Base-by-base conservation (phyloP, 2,113 vertebrate genomes). In the Seriola rivoliana region DNA sequence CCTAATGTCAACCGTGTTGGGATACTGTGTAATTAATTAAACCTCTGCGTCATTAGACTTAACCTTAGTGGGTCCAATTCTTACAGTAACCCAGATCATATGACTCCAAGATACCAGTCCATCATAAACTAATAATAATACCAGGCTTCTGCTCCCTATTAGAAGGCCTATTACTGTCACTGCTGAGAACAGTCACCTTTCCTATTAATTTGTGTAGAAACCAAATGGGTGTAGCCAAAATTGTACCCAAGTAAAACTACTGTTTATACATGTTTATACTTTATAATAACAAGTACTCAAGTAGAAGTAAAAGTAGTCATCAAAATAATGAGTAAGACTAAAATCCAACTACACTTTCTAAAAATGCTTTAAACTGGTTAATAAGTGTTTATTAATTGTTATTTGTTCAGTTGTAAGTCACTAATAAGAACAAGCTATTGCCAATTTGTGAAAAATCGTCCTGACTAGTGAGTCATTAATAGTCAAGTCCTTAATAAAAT, bases 11-110 rank as follows among this genome's bases (percentile, higher is more conserved):
- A 11, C 71, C 19, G 3, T 80, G 64, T 67, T 52, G 77, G 44
- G 21, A 71, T 68, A 69, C 60, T 63, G 32, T 50, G 75, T 59
- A 66, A 86, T 71, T 68, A 74, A 89, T 38, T 78, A 74, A 83
- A 84, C 58, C 54, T 57, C 64, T 52, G 11, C 50, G 25, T 83
- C 67, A 82, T 79, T 75, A 64, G 59, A 71, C 65, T 67, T 77
- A 75, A 88, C 58, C 68, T 84, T 54, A n/a, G 34, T 42, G 46
- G 75, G 34, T 13, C 42, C 25, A 66, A 13, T n/a, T 25, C n/a
- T 42, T 62, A 32, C 52, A 76, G 50, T 44, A 73, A 59, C 70
- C 55, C 55, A 29, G 29, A 29, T 29, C 29, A 29, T 29, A 75
- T 40, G 52, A 42, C 48, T 71, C 38, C 16, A 23, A 75, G 25